A percentile compares a stretch with the other conserved stretches of the same genome.
These are phyloP conservation scores for Eupithecia centaureata DNA, from an alignment of 2,888 invertebrate genomes.

Conservation along the genomic window DNA sequence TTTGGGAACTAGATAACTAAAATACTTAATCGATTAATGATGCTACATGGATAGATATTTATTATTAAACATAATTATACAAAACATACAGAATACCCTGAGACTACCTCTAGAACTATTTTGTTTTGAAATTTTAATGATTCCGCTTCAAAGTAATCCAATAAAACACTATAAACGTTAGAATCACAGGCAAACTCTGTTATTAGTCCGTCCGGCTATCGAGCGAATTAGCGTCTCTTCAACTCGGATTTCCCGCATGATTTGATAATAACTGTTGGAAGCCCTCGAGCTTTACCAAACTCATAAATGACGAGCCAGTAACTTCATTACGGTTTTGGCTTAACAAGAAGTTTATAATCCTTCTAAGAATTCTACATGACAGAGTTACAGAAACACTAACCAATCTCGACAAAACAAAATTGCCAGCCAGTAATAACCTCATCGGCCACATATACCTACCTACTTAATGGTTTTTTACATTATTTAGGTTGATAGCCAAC, in stretches of 20 bases:
- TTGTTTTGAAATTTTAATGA: no score
- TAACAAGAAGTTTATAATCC: background rate
- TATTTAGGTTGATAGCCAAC: no score
- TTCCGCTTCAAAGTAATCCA: background rate
- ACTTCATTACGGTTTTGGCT: conserved; percentile 29
- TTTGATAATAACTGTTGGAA: conserved; percentile 47
- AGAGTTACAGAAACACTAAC: background rate
- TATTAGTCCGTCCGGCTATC: conserved; percentile 41
- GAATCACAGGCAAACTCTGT: conserved; percentile 21
- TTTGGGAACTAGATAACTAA: no score
- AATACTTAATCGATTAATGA: no score
- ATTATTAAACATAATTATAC: no score
- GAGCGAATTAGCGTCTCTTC: conserved; percentile 41
- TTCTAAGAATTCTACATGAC: background rate
- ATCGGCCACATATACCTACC: no score
- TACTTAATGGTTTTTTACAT: no score
- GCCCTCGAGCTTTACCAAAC: conserved; percentile 16
- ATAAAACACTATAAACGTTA: background rate
- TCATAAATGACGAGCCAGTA: conserved; percentile 24
- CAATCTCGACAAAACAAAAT: no score
- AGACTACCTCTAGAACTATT: no score
- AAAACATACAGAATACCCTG: no score
- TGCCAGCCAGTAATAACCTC: no score
- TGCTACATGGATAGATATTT: no score
- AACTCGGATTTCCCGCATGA: conserved; percentile 46